Percentiles rank a stretch among this genome's conserved stretches.
Conservation (phyloP, 1,140 invertebrate genomes). For the Drosophila novamexicana region DNA sequence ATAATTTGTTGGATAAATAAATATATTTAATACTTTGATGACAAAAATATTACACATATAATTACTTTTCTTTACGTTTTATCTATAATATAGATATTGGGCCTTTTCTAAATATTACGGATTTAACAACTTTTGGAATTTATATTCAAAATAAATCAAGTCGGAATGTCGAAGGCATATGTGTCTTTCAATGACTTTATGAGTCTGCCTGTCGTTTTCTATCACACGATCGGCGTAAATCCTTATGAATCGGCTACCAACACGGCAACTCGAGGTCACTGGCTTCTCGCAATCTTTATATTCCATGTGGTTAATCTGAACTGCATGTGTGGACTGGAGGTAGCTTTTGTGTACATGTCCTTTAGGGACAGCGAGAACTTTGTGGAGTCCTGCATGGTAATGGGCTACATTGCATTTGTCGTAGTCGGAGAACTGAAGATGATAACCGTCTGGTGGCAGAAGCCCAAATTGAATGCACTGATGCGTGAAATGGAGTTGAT, state of each 20-base stretch:
- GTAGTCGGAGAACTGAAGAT: constrained; percentile 59
- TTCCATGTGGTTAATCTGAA: constrained; percentile 41
- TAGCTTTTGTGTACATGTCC: constrained; percentile 14
- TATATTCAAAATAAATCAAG: too few species aligned
- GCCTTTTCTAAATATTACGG: too few species aligned
- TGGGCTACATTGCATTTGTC: constrained; percentile 62
- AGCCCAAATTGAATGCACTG: constrained; percentile 31
- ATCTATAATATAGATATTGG: too few species aligned
- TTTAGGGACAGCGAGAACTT: constrained; percentile 44
- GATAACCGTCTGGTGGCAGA: constrained; percentile 44
- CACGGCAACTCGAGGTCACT: not conserved
- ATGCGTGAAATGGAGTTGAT: constrained; percentile 41
- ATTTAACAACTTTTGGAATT: not conserved
- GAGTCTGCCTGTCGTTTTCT: constrained; percentile 39
- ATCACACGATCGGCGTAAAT: constrained; percentile 45
- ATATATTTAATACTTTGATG: too few species aligned
- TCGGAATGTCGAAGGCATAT: not conserved
- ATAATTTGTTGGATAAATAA: too few species aligned
- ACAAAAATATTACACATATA: too few species aligned
- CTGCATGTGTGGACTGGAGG: constrained; percentile 32
- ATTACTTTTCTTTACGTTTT: not conserved
- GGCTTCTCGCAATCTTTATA: constrained; percentile 14
- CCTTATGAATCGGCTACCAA: constrained; percentile 30
- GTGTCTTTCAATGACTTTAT: constrained; percentile 48
- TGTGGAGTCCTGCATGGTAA: constrained; percentile 57